Percentiles rank a stretch among this genome's conserved stretches.
Evolutionary conservation across 2,888 invertebrate species (phyloP).

Genomic region (Spicauda simplicius): DNA sequence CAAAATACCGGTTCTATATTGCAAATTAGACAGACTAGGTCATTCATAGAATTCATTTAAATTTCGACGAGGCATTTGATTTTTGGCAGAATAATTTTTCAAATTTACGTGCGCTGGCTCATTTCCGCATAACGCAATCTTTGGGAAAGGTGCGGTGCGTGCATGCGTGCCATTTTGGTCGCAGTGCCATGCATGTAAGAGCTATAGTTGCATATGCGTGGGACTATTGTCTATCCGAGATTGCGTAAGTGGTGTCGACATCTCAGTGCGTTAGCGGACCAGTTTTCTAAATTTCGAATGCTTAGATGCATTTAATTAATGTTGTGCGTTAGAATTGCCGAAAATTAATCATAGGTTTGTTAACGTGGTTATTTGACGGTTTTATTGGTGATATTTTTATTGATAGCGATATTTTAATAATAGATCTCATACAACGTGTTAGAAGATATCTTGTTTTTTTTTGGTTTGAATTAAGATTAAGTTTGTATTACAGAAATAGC

Average conservation of each 20-base stretch:
- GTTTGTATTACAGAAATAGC: too few relatives aligned
- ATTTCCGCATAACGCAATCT: slow-evolving; percentile 31
- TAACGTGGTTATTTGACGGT: too few relatives aligned
- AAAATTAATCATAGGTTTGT: slow-evolving; percentile 11
- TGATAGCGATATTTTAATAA: too few relatives aligned
- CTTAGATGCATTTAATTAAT: slow-evolving; percentile 44
- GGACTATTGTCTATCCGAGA: slow-evolving; percentile 23
- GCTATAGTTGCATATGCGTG: slow-evolving; percentile 34
- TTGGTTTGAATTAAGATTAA: too few relatives aligned
- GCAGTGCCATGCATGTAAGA: slow-evolving; percentile 33
- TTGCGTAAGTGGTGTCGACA: slow-evolving; percentile 47
- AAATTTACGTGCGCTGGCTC: slow-evolving; percentile 16
- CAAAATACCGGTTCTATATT: slow-evolving; percentile 10
- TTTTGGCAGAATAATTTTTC: slow-evolving; percentile 17
- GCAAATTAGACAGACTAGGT: slow-evolving; percentile 11
- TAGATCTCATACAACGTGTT: too few relatives aligned
- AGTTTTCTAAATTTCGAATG: slow-evolving; percentile 49
- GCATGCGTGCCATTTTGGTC: slow-evolving; percentile 55
- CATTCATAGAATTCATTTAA: slow-evolving; percentile 5
- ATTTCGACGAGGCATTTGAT: background rate
- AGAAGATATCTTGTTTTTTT: too few relatives aligned
- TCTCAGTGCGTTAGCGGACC: slow-evolving; percentile 41
- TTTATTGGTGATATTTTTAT: too few relatives aligned
- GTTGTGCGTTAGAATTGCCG: slow-evolving; percentile 13
- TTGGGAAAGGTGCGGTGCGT: slow-evolving; percentile 47